Percentiles rank a stretch among this genome's conserved stretches.
Evolutionary conservation across 2,888 invertebrate genomes (phyloP).

Genomic region (Oligia fasciuncula): DNA sequence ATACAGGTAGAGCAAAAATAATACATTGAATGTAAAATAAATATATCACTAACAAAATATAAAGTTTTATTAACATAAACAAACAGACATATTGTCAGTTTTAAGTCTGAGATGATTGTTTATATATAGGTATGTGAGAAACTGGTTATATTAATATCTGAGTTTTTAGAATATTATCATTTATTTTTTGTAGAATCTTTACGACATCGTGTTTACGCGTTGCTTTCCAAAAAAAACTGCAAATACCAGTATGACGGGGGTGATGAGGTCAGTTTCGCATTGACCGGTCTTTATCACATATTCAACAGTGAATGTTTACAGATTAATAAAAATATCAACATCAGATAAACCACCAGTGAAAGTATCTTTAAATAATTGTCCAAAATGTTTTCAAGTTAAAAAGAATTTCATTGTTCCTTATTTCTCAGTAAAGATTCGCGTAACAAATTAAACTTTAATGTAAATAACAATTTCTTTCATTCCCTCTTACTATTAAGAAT

Average conservation of each 20-base stretch:
- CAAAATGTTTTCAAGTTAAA: background rate
- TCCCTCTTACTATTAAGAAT: slow-evolving; percentile 50
- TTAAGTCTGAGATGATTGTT: slow-evolving; percentile 61
- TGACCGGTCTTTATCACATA: background rate
- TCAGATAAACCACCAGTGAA: too few species aligned
- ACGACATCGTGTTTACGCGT: slow-evolving; percentile 5
- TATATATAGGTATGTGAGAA: slow-evolving; percentile 45
- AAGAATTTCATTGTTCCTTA: background rate
- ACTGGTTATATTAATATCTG: slow-evolving; percentile 41
- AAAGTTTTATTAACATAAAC: slow-evolving; percentile 32
- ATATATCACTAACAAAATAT: slow-evolving; percentile 47
- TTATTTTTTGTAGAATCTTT: slow-evolving; percentile 36
- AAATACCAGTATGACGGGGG: background rate
- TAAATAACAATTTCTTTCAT: slow-evolving; percentile 52
- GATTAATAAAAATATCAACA: slow-evolving; percentile 1
- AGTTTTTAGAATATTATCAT: slow-evolving; percentile 36
- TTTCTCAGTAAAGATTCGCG: slow-evolving; percentile 6
- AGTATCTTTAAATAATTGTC: background rate
- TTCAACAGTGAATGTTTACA: background rate
- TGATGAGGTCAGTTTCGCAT: background rate
- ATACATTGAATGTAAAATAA: slow-evolving; percentile 42
- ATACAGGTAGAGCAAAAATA: slow-evolving; percentile 10
- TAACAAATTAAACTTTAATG: slow-evolving; percentile 32
- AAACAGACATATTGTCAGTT: slow-evolving; percentile 61
- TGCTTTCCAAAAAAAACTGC: background rate